Conservation (phyloP, 2,888 invertebrate species). For the Agrotis ipsilon region DNA sequence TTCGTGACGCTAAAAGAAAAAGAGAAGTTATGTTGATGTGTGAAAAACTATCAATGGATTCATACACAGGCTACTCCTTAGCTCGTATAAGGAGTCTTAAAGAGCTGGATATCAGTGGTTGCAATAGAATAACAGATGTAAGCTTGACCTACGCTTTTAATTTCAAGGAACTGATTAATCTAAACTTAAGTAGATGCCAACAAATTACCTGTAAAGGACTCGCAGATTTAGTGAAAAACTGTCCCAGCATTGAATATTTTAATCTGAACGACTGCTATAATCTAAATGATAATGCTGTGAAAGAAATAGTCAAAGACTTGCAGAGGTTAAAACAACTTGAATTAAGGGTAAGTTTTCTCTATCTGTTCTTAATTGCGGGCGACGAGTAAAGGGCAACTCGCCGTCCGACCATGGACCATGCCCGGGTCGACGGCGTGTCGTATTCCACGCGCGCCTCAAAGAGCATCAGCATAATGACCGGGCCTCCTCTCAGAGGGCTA, state of each 20-base stretch:
- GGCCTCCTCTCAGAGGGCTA: too few species aligned
- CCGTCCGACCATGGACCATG: too few species aligned
- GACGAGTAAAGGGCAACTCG: too few species aligned
- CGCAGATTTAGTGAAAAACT: constrained; percentile 92
- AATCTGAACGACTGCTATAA: constrained; percentile 93
- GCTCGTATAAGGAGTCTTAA: constrained; percentile 89
- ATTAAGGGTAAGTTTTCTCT: constrained; percentile 85
- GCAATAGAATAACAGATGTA: constrained; percentile 94
- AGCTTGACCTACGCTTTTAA: constrained; percentile 93
- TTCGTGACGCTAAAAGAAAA: constrained; percentile 92
- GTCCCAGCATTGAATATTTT: constrained; percentile 93
- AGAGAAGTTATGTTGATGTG: constrained; percentile 92
- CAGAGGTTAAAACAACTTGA: constrained; percentile 91
- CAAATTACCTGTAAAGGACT: constrained; percentile 93
- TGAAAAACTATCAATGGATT: constrained; percentile 87
- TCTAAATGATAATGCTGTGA: constrained; percentile 92
- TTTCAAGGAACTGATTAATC: constrained; percentile 92
- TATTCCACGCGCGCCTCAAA: too few species aligned
- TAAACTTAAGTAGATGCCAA: constrained; percentile 93
- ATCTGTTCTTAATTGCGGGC: too few species aligned
- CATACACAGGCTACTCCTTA: constrained; percentile 89
- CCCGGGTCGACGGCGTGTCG: too few species aligned
- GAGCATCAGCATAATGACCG: too few species aligned
- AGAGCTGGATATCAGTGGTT: constrained; percentile 92
- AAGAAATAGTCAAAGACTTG: constrained; percentile 80